Evolutionary conservation across 2,888 invertebrate species (phyloP), one percentile per base, ranked within the genome.

Genomic region (Abrostola triplasia): DNA sequence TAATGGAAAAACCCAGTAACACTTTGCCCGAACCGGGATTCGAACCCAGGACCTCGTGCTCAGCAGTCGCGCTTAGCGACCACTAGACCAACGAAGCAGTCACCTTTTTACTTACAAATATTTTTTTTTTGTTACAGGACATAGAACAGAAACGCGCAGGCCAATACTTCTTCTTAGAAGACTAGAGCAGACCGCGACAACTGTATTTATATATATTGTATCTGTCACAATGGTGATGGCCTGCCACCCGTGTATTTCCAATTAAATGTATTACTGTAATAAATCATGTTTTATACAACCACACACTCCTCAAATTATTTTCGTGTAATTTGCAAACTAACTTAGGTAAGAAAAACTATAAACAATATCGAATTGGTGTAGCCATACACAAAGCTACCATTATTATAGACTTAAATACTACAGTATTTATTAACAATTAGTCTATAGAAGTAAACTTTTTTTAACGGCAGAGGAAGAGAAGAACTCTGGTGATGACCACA

Each of bases 131-230:
- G 81, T 89, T 90, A 72, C 93, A 98, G 97, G 99, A 99, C 89
- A 96, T 97, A 82, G 99, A 99, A 84, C 99, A 99, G 94, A 99
- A 99, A 94, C 96, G 97, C 77, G 97, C 98, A 61, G 99, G 99
- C 65, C 99, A 99, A 95, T 99, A 98, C 94, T 99, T 99, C 96
- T 99, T 99, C 96, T 95, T 99, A 88, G 99, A 99, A 94, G 99
- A 99, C 91, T 98, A 96, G 95, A 77, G 52, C 61, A 74, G 73
- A 64, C 58, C 13, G 63, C 80, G 78, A 66, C 57, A 82, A 67
- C 69, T 86, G 76, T 88, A 87, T 91, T 87, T 90, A 88, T 87
- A 87, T 90, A 88, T 88, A 88, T 83, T 86, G 80, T 89, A 86
- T 87, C 81, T 84, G 91, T 92, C 90, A 90, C 90, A 89, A 92